These are phyloP conservation scores for Epsilonema sp. DNA, from an alignment of 2,888 invertebrate species.

Conservation along the genomic window DNA sequence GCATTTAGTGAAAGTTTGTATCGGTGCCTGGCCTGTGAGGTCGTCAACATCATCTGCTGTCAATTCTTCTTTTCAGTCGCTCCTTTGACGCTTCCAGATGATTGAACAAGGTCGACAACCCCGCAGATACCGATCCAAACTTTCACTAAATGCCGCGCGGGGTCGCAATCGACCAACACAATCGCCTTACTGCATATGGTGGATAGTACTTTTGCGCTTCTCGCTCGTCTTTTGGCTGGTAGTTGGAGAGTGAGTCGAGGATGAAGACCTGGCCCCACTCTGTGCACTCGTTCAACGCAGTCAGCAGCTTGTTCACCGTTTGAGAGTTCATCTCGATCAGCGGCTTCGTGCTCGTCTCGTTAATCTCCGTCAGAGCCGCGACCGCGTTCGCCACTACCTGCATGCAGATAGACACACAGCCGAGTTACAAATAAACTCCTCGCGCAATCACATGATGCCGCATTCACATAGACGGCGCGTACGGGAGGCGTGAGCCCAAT, in stretches of 20 bases:
- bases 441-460: background rate
- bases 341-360: conserved; percentile 82
- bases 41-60: too few relatives aligned
- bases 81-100: too few relatives aligned
- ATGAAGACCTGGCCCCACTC: conserved; percentile 91
- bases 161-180: too few relatives aligned
- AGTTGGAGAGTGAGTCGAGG: conserved; percentile 86
- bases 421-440: too few relatives aligned
- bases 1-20: too few relatives aligned
- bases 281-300: conserved; percentile 95
- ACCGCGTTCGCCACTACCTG: conserved; percentile 91
- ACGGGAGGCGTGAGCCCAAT: too few relatives aligned
- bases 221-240: conserved; percentile 81
- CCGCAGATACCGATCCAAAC: too few relatives aligned
- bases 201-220: conserved; percentile 78
- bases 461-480: background rate
- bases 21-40: too few relatives aligned
- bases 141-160: too few relatives aligned
- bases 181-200: too few relatives aligned
- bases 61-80: too few relatives aligned
- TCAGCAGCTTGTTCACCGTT: conserved; percentile 88
- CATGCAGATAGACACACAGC: conserved; percentile 8
- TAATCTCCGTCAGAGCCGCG: conserved; percentile 91
- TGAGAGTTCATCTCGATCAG: conserved; percentile 89
- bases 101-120: too few relatives aligned